These are phyloP conservation scores for Oxyura jamaicensis DNA, from an alignment of 2,113 vertebrate genomes.

Conservation along the genomic window DNA sequence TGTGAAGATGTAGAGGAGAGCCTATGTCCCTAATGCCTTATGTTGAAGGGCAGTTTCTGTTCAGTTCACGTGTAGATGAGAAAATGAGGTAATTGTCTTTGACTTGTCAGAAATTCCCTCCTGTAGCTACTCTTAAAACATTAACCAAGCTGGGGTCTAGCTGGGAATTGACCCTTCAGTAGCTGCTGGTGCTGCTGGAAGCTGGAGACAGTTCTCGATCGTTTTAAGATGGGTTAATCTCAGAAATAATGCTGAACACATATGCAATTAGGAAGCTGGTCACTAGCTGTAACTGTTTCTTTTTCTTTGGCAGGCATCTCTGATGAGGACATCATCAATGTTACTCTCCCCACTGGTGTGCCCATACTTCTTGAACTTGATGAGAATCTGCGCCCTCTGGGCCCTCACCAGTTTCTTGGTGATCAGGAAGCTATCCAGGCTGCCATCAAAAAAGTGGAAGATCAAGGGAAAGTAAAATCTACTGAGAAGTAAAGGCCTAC, in stretches of 20 bases:
- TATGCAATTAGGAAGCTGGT: neutral
- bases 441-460: constrained; percentile 96
- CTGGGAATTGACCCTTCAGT: neutral
- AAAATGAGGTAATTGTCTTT: neutral
- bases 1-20: neutral
- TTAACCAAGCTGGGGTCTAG: neutral
- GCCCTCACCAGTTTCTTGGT: constrained; percentile 89
- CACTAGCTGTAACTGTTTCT: neutral
- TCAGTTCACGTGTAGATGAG: neutral
- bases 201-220: neutral
- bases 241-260: neutral
- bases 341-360: constrained; percentile 93
- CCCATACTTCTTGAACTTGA: constrained; percentile 93
- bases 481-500: constrained; percentile 55
- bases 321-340: constrained; percentile 85
- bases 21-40: neutral
- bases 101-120: neutral
- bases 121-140: neutral
- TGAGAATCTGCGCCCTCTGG: constrained; percentile 85
- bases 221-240: neutral
- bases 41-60: neutral
- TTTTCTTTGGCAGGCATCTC: constrained; percentile 86
- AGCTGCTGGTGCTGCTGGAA: neutral
- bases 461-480: constrained; percentile 92
- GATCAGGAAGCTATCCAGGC: constrained; percentile 92